phyloP scores from a whole-genome alignment of 2,888 invertebrate genomes.

The Macroteleia sp. region DNA sequence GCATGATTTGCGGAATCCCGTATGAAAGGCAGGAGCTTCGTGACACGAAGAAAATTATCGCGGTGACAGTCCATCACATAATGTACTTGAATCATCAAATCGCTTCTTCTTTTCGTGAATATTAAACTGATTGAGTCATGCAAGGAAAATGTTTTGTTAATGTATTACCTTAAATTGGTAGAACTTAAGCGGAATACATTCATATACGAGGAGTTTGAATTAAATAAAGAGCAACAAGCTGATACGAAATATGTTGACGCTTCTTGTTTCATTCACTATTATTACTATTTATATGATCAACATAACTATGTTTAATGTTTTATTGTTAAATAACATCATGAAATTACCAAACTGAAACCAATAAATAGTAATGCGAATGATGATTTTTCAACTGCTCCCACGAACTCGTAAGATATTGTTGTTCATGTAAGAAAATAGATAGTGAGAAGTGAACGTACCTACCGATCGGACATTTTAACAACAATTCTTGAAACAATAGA shows the following conservation, averaged over 20 bases:
- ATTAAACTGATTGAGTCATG: conserved; percentile 57
- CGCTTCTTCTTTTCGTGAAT: conserved; percentile 62
- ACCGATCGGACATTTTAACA: neutral
- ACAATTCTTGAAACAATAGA: neutral
- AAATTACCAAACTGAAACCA: neutral
- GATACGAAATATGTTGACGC: conserved; percentile 13
- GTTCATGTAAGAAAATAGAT: conserved; percentile 18
- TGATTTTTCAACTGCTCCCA: conserved; percentile 11
- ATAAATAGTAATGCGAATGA: neutral
- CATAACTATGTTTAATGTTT: too few species aligned
- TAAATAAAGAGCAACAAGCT: conserved; percentile 30
- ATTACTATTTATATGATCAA: neutral
- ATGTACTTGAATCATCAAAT: conserved; percentile 49
- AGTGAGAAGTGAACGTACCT: conserved; percentile 16
- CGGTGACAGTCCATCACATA: conserved; percentile 56
- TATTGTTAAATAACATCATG: neutral
- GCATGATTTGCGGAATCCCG: conserved; percentile 62
- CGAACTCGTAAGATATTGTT: conserved; percentile 5
- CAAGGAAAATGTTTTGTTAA: conserved; percentile 60
- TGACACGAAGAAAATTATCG: conserved; percentile 60
- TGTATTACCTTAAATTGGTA: conserved; percentile 48
- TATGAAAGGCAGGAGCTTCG: conserved; percentile 58
- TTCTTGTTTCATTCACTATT: neutral
- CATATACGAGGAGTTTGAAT: conserved; percentile 15
- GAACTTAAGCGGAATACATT: conserved; percentile 29